These are phyloP conservation scores for Drosophila tani DNA, from an alignment of 1,140 invertebrate species.

Conservation along the genomic window DNA sequence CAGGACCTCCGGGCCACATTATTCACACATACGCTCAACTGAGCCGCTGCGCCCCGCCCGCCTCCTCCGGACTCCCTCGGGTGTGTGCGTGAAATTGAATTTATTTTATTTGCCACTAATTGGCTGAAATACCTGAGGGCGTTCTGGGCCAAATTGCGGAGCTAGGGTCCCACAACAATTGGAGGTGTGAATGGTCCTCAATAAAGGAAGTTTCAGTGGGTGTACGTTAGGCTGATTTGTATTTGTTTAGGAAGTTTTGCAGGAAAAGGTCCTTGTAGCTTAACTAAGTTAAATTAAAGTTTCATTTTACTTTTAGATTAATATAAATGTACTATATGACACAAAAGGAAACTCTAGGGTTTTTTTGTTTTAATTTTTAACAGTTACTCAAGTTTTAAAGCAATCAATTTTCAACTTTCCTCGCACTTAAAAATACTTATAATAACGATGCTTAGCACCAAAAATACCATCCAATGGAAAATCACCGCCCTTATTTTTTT, in stretches of 20 bases:
- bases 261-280: background rate
- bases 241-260: slow-evolving; percentile 41
- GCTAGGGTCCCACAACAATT: slow-evolving; percentile 18
- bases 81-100: slow-evolving; percentile 79
- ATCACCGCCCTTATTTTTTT: background rate
- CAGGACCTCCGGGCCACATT: slow-evolving; percentile 68
- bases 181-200: slow-evolving; percentile 25
- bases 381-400: background rate
- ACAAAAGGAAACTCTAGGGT: background rate
- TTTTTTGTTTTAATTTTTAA: background rate
- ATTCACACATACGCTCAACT: slow-evolving; percentile 82
- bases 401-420: background rate
- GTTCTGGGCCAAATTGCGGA: slow-evolving; percentile 25
- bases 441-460: background rate
- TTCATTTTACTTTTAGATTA: background rate
- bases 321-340: background rate
- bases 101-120: slow-evolving; percentile 84
- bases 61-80: slow-evolving; percentile 30
- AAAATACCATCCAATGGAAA: background rate
- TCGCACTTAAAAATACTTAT: slow-evolving; percentile 8
- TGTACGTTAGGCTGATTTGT: slow-evolving; percentile 7
- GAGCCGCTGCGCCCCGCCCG: slow-evolving; percentile 13
- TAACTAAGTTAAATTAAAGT: too few species aligned
- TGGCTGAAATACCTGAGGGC: slow-evolving; percentile 82
- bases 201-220: background rate